phyloP scores from a whole-genome alignment of 1,140 invertebrate species.

The Physella acuta region DNA sequence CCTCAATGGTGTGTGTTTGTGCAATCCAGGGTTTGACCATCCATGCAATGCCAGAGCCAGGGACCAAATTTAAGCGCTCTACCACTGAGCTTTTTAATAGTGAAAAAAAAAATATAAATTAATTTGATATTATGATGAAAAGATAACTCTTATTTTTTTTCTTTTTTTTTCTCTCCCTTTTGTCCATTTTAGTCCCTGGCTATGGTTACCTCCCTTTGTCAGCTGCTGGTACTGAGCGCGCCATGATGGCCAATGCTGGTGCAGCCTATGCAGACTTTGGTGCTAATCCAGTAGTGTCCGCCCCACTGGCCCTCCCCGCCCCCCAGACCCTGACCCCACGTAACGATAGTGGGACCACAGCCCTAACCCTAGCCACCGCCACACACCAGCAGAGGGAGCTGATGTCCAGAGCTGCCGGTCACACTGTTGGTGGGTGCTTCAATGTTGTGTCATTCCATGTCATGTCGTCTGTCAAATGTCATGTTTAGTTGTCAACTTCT shows the following conservation, averaged over 20 bases:
- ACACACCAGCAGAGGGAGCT: conserved; percentile 16
- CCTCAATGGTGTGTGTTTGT: no score
- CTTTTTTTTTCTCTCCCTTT: conserved; percentile 2
- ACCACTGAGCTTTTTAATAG: background rate
- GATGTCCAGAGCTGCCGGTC: background rate
- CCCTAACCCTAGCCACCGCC: conserved; percentile 16
- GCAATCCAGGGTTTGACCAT: no score
- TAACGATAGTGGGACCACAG: conserved; percentile 10
- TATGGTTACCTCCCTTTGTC: conserved; percentile 24
- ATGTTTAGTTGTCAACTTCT: conserved; percentile 15
- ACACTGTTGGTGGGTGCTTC: conserved; percentile 19
- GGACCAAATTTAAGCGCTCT: background rate
- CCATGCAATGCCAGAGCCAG: conserved; percentile 21
- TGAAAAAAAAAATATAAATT: background rate
- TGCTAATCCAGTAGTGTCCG: conserved; percentile 15
- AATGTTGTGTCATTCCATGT: conserved; percentile 1
- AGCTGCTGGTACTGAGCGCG: conserved; percentile 16
- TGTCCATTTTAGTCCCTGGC: conserved; percentile 21
- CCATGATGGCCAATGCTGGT: background rate
- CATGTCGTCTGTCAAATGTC: no score
- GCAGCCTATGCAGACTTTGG: conserved; percentile 21
- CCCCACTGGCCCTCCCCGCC: conserved; percentile 21
- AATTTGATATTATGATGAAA: background rate
- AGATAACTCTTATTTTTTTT: no score
- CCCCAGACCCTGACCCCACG: conserved; percentile 10